Conservation (phyloP, 2,888 invertebrate species). For the Harpagoxenus sublaevis region DNA sequence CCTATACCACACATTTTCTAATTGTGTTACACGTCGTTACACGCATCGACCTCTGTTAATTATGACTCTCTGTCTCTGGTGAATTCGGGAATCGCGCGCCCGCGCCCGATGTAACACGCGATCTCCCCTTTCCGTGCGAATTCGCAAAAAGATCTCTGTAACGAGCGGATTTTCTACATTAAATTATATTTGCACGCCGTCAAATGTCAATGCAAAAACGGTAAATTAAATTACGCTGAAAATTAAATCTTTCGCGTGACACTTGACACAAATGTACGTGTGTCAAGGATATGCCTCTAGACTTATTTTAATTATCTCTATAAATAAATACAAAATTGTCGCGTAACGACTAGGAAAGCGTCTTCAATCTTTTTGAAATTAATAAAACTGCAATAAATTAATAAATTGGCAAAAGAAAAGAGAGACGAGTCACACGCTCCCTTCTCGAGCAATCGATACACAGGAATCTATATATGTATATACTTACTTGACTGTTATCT, state of each 20-base stretch:
- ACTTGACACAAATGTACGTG: neutral
- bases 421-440: neutral
- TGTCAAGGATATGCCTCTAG: no score
- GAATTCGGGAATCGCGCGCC: slow-evolving; percentile 33
- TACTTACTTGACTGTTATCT: neutral
- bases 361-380: neutral
- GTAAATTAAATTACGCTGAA: neutral
- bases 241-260: neutral
- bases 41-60: slow-evolving; percentile 61
- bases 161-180: slow-evolving; percentile 34
- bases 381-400: neutral
- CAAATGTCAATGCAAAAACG: neutral
- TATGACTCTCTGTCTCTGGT: slow-evolving; percentile 47
- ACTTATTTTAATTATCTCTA: neutral
- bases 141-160: slow-evolving; percentile 7
- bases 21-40: slow-evolving; percentile 62
- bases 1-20: slow-evolving; percentile 62
- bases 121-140: neutral
- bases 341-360: neutral
- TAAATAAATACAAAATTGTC: neutral
- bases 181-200: neutral
- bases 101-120: slow-evolving; percentile 15
- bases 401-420: neutral
- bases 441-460: neutral
- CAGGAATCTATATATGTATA: no score